Base-by-base conservation (phyloP, 2,888 invertebrate genomes). In the Amaurobius ferox region DNA sequence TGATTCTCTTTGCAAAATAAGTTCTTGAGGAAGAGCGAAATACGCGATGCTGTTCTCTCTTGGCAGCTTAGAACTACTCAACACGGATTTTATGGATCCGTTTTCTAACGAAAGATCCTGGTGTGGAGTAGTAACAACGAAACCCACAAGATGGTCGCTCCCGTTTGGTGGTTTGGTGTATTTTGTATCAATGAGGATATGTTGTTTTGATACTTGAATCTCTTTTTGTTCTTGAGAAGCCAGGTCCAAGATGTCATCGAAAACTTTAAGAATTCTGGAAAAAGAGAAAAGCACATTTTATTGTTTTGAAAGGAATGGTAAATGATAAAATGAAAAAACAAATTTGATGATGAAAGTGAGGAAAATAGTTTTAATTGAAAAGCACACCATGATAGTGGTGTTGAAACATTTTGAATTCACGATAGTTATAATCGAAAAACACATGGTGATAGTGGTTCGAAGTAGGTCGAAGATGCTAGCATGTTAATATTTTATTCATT, bases 21-120 rank as follows among this genome's bases (percentile, higher is more conserved):
- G 23, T 11, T 86, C 79, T 30, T 55, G 19, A 0, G 86, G 86
- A 23, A 86, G 61, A 2, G 73, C 29, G 29, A 86, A 86, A 29
- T 62, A 67, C 6, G 86, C 79, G 6, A 78, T n/a, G 11, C 72
- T 72, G 11, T 73, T 30, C 2, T 67, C 9, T 28, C 32, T 26
- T 0, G 70, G 26, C 28, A 26, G 28, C 1, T 35, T 39, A 0
- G 32, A 26, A 28, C 55, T 40, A 16, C 28, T 70, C 0, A 30
- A 13, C 7, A 86, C 23, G 23, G 74, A 73, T 39, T 79, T 55
- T 1, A 79, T 32, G 13, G 66, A 67, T 5, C 32, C n/a, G 7
- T 85, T 61, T 9, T 30, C 7, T 11, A 85, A 35, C 23, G 29
- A 30, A 55, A 23, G 13, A 40, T 6, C 7, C 26, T 19, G 9